phyloP scores from a whole-genome alignment of 2,797 vertebrate species.

The Pipistrellus pipistrellus region DNA sequence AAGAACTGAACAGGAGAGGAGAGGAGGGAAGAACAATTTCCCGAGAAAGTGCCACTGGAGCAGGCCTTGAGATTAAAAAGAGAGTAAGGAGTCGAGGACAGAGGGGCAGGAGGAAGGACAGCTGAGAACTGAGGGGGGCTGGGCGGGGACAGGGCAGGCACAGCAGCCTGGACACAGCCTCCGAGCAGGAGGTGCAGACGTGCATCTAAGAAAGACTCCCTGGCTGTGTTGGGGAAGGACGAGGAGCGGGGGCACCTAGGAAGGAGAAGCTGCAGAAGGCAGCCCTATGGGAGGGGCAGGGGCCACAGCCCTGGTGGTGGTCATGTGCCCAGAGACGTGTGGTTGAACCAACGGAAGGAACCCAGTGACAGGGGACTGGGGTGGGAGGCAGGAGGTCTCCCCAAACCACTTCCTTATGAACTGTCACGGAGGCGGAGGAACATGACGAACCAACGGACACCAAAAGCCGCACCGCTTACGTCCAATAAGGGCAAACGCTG shows the following conservation, averaged over 20 bases:
- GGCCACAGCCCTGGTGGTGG: not conserved
- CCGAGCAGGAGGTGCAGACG: too few species aligned
- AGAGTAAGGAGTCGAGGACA: fast-evolving
- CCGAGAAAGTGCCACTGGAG: not conserved
- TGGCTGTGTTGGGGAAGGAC: too few species aligned
- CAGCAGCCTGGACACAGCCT: too few species aligned
- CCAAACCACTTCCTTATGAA: not conserved
- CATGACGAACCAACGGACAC: not conserved
- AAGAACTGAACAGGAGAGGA: not conserved
- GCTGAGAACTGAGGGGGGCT: too few species aligned
- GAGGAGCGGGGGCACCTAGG: too few species aligned
- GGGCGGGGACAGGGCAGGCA: too few species aligned
- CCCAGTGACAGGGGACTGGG: fast-evolving
- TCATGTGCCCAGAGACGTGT: too few species aligned
- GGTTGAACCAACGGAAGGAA: not conserved
- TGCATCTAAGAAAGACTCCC: too few species aligned
- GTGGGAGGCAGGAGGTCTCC: too few species aligned
- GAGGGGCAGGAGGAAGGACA: too few species aligned
- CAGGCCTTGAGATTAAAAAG: not conserved
- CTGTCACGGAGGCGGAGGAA: not conserved
- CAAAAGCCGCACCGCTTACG: too few species aligned
- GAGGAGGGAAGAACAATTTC: not conserved
- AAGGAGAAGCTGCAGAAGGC: not conserved
- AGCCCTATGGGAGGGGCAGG: fast-evolving
- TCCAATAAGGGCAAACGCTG: too few species aligned